These are phyloP conservation scores for Microplitis manilae DNA, from an alignment of 2,888 invertebrate genomes.

Conservation along the genomic window DNA sequence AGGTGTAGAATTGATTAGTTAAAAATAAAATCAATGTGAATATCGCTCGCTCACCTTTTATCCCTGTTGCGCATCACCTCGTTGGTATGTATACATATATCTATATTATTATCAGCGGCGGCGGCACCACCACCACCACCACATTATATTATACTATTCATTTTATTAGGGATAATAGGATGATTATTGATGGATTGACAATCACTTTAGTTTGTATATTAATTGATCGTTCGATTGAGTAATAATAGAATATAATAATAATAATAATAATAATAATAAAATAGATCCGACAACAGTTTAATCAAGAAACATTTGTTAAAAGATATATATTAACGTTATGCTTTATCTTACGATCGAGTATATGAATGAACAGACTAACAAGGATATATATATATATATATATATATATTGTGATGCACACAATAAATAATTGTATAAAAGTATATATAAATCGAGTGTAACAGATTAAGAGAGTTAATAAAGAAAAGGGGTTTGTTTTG, in stretches of 20 bases:
- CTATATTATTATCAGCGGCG: neutral
- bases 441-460: too few relatives aligned
- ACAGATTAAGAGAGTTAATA: too few relatives aligned
- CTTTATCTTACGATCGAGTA: too few relatives aligned
- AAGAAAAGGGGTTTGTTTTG: too few relatives aligned
- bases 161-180: neutral
- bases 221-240: neutral
- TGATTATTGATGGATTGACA: neutral
- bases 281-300: too few relatives aligned
- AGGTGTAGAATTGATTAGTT: neutral
- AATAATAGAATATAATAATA: neutral
- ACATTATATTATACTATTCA: neutral
- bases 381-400: too few relatives aligned
- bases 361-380: too few relatives aligned
- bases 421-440: too few relatives aligned
- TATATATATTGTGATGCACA: too few relatives aligned
- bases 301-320: too few relatives aligned
- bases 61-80: neutral
- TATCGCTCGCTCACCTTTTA: conserved; percentile 4
- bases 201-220: neutral
- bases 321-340: too few relatives aligned
- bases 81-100: neutral
- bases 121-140: neutral
- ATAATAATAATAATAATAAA: neutral
- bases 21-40: conserved; percentile 13